Percentiles rank a stretch among this genome's conserved stretches.
Conservation (phyloP, 2,888 invertebrate species). For the Agrypnus murinus region DNA sequence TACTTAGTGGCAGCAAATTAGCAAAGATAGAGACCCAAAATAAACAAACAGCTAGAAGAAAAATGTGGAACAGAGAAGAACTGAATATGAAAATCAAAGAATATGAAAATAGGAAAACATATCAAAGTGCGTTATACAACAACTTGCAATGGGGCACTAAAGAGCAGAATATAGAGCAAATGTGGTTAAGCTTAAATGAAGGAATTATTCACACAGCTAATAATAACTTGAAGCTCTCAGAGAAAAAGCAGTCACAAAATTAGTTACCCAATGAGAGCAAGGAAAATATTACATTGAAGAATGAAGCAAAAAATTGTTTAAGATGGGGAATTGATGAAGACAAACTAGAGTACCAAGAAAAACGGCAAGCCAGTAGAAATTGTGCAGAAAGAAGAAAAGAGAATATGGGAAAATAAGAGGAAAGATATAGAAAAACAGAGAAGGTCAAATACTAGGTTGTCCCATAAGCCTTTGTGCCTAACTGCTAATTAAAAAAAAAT, state of each 20-base stretch:
- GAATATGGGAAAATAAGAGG: constrained; percentile 10
- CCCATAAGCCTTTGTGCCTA: no score
- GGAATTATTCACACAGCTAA: neutral
- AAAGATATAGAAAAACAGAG: constrained; percentile 1
- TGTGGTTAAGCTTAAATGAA: neutral
- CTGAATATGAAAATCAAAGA: no score
- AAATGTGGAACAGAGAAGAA: no score
- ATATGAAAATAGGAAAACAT: no score
- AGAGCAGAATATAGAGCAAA: neutral
- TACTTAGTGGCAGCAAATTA: no score
- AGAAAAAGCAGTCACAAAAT: no score
- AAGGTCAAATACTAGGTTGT: neutral
- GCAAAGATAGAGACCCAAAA: no score
- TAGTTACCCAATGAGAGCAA: no score
- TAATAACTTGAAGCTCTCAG: no score
- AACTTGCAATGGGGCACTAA: neutral
- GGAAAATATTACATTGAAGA: neutral
- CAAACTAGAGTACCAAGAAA: constrained; percentile 1
- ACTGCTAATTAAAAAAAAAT: no score
- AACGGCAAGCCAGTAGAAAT: neutral
- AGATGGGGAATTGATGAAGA: neutral
- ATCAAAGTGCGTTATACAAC: neutral
- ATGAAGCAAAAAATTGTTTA: neutral
- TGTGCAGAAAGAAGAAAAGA: neutral
- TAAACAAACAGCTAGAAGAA: no score